Conservation (phyloP, 2,797 vertebrate species). For the Melopsittacus undulatus region DNA sequence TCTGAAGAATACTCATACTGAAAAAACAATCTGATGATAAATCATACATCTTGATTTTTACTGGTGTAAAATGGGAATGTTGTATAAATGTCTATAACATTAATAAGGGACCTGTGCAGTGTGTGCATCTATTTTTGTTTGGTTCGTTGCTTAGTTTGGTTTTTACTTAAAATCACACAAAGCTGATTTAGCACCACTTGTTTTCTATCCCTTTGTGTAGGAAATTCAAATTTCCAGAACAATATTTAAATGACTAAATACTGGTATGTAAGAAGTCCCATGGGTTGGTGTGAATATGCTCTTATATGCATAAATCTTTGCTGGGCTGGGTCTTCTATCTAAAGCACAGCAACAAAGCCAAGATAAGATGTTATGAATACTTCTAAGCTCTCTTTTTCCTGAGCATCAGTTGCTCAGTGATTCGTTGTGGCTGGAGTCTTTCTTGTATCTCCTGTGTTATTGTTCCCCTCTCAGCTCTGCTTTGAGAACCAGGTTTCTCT, state of each 20-base stretch:
- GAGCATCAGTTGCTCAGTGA: not conserved
- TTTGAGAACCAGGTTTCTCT: not conserved
- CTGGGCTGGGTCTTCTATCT: not conserved
- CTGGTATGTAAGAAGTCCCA: not conserved
- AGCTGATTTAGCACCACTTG: not conserved
- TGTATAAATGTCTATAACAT: not conserved
- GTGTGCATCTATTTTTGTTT: not conserved
- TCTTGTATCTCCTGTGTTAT: not conserved
- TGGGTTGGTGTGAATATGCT: not conserved
- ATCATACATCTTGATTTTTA: accelerated
- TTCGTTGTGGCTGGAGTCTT: not conserved
- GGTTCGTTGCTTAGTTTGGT: not conserved
- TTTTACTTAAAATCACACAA: not conserved
- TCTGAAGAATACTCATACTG: not conserved
- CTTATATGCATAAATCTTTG: not conserved
- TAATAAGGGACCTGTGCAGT: not conserved
- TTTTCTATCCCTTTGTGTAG: not conserved
- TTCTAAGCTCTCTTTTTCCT: not conserved
- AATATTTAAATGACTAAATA: not conserved
- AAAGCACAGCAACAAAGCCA: not conserved
- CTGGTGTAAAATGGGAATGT: not conserved
- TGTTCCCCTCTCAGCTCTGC: not conserved
- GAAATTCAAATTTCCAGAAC: not conserved
- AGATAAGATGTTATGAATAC: not conserved
- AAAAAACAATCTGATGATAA: not conserved